Base-by-base conservation (phyloP, 2,797 vertebrate species). In the Benthosema pterotum region DNA sequence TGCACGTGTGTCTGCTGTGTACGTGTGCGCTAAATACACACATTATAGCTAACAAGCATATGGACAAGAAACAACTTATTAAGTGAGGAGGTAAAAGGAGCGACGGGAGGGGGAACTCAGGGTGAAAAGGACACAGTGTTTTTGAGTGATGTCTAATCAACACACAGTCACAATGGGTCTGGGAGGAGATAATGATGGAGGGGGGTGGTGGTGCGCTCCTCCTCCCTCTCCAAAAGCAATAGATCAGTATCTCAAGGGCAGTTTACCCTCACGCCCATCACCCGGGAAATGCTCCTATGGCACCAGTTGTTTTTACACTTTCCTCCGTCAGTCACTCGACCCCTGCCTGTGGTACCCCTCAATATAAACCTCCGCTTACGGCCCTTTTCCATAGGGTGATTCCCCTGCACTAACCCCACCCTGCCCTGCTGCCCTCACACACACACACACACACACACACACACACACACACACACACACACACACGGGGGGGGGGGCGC, bases 221-320 rank as follows among this genome's bases (percentile, higher is more conserved):
- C 42, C 57, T 74, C 52, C 43, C 58, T 74, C 52, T 42, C 58
- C 55, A 77, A 72, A 46, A 83, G 72, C 64, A 78, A 80, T 71
- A 82, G 79, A 86, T 87, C 65, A 71, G 47, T 82, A 90, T 87
- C 83, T 87, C 84, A 85, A 87, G 77, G 82, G 74, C 80, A 80
- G 72, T 78, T 73, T 75, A 73, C 72, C 77, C 69, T 70, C 57
- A 69, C 50, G 60, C 57, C 66, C 65, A 54, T 70, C 72, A 65
- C 56, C 17, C n/a, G 17, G 68, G 62, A 71, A 63, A 83, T n/a
- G 47, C 22, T 13, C 25, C 11, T 50, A 43, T 56, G 54, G 58
- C 47, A 13, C 42, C 60, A 57, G 52, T 70, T 78, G 65, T 67
- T 67, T 81, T 77, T 50, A 67, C 19, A 56, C 57, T 63, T 72